Evolutionary conservation across 2,888 invertebrate species (phyloP), one percentile per base, ranked within the genome.

Genomic region (Galeruca laticollis): DNA sequence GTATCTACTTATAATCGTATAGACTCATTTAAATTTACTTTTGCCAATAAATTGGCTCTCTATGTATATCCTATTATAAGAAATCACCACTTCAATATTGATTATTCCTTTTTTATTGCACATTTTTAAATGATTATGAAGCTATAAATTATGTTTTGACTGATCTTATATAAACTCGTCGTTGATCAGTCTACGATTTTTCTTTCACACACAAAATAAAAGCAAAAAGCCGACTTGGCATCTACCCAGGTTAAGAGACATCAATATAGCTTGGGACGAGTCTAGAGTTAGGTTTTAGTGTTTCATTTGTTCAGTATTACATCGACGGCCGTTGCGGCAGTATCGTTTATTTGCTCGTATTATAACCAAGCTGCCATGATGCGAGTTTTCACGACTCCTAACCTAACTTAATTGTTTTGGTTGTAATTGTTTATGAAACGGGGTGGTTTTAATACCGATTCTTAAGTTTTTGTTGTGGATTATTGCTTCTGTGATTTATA

Each of bases 221-320:
- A 54, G 54, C 54, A 59, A 65, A 59, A 57, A n/a, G n/a, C 49
- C 61, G 57, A 52, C 62, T 64, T 65, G 68, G 68, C 68, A 57
- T 54, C 52, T 54, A 51, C 70, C 64, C 66, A 72, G 71, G 71
- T 71, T 66, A 52, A 61, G 60, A 65, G 68, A 65, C 63, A 66
- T 69, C 71, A 68, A 71, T 71, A 71, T 57, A 65, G 64, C 59
- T 54, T 61, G 20, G 37, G 67, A 59, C 18, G 56, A 62, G 61
- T 20, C 57, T 47, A 47, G 47, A 47, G 47, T 18, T 47, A 15
- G 5, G 18, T 18, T 47, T n/a, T 40, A 5, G n/a, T n/a, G n/a
- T n/a, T 18, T 47, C 2, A 8, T n/a, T 18, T 15, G 37, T 37
- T 62, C 62, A 69, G 72, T 72, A 35, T 51, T 67, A 6, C 35